These are phyloP conservation scores for Xiphophorus hellerii DNA, from an alignment of 2,113 vertebrate genomes.

Conservation along the genomic window DNA sequence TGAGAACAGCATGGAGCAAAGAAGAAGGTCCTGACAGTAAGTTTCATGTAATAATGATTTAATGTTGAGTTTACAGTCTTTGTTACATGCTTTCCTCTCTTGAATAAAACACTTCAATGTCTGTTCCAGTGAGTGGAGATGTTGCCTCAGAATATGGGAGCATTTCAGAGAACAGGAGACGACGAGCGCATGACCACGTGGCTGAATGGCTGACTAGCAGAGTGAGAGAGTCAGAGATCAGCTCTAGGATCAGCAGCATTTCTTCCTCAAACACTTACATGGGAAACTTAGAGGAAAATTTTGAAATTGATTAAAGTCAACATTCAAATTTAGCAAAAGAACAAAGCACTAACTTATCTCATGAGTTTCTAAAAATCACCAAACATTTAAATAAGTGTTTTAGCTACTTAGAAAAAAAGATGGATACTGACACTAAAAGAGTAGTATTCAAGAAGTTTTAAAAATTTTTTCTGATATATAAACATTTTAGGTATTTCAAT, in stretches of 20 bases:
- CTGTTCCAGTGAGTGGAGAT: neutral
- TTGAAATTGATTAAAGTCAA: neutral
- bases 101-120: neutral
- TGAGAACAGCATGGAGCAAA: neutral
- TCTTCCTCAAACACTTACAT: neutral
- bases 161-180: accelerated
- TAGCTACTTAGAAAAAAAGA: too few species aligned
- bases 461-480: too few species aligned
- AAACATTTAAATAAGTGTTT: too few species aligned
- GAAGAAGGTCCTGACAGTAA: neutral
- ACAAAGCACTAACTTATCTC: too few species aligned
- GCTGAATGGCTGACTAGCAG: slow-evolving; percentile 15
- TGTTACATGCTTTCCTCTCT: neutral
- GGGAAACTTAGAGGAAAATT: neutral
- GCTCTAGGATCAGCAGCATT: neutral
- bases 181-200: neutral
- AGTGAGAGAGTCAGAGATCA: accelerated
- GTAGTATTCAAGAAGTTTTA: too few species aligned
- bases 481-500: too few species aligned
- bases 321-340: too few species aligned
- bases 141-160: neutral
- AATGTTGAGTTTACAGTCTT: accelerated
- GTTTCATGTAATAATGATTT: neutral
- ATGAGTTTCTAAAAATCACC: too few species aligned
- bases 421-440: too few species aligned